Evolutionary conservation across 2,113 vertebrate species (phyloP).

Genomic region (Poeciliopsis occidentalis): DNA sequence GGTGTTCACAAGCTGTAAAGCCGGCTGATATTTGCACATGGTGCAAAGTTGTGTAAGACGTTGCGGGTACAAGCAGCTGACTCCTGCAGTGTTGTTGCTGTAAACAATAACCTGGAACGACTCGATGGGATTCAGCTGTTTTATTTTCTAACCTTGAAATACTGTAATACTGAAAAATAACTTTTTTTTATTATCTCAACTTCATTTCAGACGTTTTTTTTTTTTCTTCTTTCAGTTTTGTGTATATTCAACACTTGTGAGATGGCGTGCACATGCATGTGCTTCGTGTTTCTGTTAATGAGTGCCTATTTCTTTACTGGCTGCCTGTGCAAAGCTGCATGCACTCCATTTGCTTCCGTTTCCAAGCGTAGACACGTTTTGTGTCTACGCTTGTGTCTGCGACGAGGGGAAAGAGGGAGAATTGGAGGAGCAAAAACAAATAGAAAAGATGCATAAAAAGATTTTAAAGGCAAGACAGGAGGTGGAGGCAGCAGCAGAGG

Average conservation of each 20-base stretch:
- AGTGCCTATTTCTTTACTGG: conserved; percentile 56
- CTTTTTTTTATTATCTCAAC: conserved; percentile 25
- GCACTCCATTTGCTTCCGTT: conserved; percentile 28
- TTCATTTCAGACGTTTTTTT: conserved; percentile 11
- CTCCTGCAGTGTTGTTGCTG: conserved; percentile 36
- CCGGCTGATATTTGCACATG: conserved; percentile 8
- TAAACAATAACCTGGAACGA: conserved; percentile 46
- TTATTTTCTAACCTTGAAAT: conserved; percentile 22
- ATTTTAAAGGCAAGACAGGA: conserved; percentile 1
- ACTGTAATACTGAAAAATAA: not conserved
- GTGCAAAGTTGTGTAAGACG: not conserved
- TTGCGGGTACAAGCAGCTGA: conserved; percentile 2
- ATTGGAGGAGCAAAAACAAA: not conserved
- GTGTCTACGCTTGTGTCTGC: not conserved
- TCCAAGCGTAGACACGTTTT: not conserved
- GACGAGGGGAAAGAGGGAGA: not conserved
- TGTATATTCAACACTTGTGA: not conserved
- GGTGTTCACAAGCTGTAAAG: not conserved
- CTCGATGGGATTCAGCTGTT: conserved; percentile 18
- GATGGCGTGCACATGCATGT: not conserved
- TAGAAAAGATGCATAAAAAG: not conserved
- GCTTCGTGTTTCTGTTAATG: conserved; percentile 41
- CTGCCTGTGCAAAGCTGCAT: conserved; percentile 33
- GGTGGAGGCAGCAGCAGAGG: conserved; percentile 10
- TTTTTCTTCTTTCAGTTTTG: not conserved